These are phyloP conservation scores for Drosophila lini DNA, from an alignment of 1,140 invertebrate genomes.

Conservation along the genomic window DNA sequence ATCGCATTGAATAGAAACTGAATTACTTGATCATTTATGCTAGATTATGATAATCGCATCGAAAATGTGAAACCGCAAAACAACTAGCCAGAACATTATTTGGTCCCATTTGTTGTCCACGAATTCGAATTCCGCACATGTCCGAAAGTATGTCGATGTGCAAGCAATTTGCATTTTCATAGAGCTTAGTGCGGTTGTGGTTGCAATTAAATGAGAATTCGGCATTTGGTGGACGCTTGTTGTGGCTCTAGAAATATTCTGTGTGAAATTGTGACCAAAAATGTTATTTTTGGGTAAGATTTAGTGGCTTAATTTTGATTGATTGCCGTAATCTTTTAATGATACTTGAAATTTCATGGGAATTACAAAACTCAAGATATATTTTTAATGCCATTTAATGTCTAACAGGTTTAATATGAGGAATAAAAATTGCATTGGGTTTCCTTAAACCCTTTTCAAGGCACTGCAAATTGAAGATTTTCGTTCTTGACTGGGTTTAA, in stretches of 20 bases:
- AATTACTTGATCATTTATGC: conserved; percentile 42
- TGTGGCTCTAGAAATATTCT: conserved; percentile 2
- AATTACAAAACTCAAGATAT: not conserved
- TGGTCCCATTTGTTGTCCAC: conserved; percentile 21
- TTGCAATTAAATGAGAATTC: conserved; percentile 18
- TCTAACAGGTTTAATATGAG: too few relatives aligned
- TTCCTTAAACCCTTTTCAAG: not conserved
- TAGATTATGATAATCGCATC: conserved; percentile 45
- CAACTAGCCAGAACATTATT: conserved; percentile 6
- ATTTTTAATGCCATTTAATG: not conserved
- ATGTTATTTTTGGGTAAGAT: not conserved
- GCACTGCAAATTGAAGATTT: not conserved
- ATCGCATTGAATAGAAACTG: conserved; percentile 7
- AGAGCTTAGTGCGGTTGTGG: conserved; percentile 40
- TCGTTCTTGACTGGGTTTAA: conserved; percentile 5
- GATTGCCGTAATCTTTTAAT: conserved; percentile 1
- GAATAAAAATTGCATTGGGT: not conserved
- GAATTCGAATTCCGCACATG: conserved; percentile 27
- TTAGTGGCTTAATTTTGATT: conserved; percentile 17
- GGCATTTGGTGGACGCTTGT: conserved; percentile 8
- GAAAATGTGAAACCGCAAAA: conserved; percentile 25
- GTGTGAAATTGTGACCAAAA: conserved; percentile 10
- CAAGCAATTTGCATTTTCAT: conserved; percentile 23
- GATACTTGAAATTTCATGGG: not conserved
- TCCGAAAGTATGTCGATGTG: not conserved